phyloP scores from a whole-genome alignment of 1,140 invertebrate species.

The Zaprionus ornatus region DNA sequence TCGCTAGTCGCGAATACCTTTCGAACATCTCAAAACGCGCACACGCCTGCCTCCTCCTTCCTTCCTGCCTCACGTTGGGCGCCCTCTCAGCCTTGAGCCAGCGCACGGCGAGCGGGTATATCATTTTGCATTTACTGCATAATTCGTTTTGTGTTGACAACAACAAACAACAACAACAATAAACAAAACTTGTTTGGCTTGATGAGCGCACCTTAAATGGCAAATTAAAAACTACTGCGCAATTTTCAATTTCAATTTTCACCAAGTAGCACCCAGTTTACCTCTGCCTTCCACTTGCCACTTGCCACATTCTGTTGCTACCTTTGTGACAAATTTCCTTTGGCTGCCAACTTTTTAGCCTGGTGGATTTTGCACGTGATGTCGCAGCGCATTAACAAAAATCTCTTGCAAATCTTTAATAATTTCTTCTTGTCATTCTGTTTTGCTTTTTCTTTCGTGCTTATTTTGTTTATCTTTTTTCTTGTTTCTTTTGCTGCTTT shows the following conservation, averaged over 20 bases:
- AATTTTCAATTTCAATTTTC: conserved; percentile 47
- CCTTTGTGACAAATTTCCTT: conserved; percentile 3
- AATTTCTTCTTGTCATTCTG: conserved; percentile 17
- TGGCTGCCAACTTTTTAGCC: conserved; percentile 18
- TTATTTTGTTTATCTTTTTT: conserved; percentile 52
- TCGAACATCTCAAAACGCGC: conserved; percentile 2
- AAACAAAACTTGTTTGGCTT: conserved; percentile 16
- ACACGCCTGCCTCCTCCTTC: not conserved
- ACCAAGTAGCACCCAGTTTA: conserved; percentile 13
- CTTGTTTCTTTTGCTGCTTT: not conserved
- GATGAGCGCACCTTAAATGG: conserved; percentile 63
- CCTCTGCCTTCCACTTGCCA: not conserved
- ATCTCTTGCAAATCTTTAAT: conserved; percentile 16
- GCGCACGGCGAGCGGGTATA: not conserved
- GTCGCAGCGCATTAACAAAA: conserved; percentile 23
- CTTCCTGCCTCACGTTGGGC: conserved; percentile 2
- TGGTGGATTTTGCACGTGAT: conserved; percentile 22
- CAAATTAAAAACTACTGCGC: conserved; percentile 62
- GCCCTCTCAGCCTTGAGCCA: conserved; percentile 30
- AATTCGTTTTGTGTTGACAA: conserved; percentile 12
- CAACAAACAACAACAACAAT: not conserved
- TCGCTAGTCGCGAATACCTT: conserved; percentile 15
- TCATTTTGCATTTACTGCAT: conserved; percentile 15
- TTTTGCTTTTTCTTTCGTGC: not conserved
- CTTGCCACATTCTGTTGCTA: not conserved